Evolutionary conservation across 2,888 invertebrate genomes (phyloP).

Genomic region (Lasius platythorax): DNA sequence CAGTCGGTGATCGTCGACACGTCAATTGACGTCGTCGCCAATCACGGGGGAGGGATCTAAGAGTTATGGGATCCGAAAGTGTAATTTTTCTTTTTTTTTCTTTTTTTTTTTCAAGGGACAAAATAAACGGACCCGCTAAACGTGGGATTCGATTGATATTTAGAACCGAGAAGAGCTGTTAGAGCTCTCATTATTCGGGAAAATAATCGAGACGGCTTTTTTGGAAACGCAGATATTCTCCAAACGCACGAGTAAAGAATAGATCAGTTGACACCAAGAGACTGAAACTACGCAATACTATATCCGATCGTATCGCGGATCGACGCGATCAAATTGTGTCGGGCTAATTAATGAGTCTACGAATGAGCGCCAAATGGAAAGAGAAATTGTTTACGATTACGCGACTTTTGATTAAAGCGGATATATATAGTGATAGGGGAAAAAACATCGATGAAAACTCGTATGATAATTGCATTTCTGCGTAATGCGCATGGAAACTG

Average conservation of each 20-base stretch:
- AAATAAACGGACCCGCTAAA: not conserved
- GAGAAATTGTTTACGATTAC: not conserved
- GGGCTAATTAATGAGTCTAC: not conserved
- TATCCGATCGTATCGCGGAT: not conserved
- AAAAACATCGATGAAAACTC: not conserved
- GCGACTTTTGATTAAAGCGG: not conserved
- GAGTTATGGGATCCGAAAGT: not conserved
- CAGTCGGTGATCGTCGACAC: not conserved
- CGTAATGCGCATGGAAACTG: not conserved
- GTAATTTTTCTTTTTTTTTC: not conserved
- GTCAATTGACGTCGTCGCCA: not conserved
- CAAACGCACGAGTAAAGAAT: not conserved
- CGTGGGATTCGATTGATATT: not conserved
- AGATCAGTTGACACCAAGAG: not conserved
- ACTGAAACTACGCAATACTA: not conserved
- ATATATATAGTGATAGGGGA: not conserved
- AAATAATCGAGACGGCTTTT: not conserved
- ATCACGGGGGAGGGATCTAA: not conserved
- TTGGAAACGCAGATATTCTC: not conserved
- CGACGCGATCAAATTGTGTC: not conserved
- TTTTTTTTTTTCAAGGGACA: not conserved
- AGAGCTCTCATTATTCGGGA: not conserved
- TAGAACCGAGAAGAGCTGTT: not conserved
- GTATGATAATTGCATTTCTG: conserved; percentile 15
- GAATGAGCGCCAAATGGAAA: not conserved